phyloP scores from a whole-genome alignment of 2,797 vertebrate genomes.

The Xyrichtys novacula region DNA sequence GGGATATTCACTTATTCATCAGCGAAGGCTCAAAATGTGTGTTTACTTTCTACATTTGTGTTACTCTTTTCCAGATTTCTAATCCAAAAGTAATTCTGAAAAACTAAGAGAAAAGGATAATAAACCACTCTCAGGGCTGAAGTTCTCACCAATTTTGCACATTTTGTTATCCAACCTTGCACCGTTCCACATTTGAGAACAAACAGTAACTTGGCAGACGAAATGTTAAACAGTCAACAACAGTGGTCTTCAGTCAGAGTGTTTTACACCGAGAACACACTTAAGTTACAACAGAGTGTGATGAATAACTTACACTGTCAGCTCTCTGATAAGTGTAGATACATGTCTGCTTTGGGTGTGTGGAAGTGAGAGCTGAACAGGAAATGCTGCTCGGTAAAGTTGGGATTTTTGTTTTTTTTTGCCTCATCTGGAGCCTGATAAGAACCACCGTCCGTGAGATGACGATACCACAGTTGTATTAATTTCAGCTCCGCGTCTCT shows the following conservation, averaged over 20 bases:
- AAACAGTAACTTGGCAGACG: no score
- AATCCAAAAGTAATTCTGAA: no score
- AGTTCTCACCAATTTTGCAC: no score
- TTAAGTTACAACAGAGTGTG: constrained; percentile 6
- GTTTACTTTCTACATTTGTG: no score
- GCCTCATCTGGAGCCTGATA: constrained; percentile 43
- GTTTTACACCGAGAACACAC: constrained; percentile 31
- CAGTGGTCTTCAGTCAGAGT: constrained; percentile 10
- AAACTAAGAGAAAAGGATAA: no score
- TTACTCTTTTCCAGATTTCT: no score
- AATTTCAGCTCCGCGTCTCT: constrained; percentile 37
- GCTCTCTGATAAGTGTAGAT: constrained; percentile 33
- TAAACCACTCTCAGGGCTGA: no score
- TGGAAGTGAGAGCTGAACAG: constrained; percentile 8
- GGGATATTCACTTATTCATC: no score
- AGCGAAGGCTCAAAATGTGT: no score
- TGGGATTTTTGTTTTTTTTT: background rate
- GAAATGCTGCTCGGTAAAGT: constrained; percentile 19
- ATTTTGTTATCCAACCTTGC: no score
- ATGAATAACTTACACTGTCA: constrained; percentile 39
- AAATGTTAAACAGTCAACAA: constrained; percentile 6
- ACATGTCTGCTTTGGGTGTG: constrained; percentile 25
- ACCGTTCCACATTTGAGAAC: no score
- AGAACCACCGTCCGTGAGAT: constrained; percentile 38
- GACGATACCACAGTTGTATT: constrained; percentile 50